Conservation (phyloP, 2,888 invertebrate species). For the Apodemia duryi region DNA sequence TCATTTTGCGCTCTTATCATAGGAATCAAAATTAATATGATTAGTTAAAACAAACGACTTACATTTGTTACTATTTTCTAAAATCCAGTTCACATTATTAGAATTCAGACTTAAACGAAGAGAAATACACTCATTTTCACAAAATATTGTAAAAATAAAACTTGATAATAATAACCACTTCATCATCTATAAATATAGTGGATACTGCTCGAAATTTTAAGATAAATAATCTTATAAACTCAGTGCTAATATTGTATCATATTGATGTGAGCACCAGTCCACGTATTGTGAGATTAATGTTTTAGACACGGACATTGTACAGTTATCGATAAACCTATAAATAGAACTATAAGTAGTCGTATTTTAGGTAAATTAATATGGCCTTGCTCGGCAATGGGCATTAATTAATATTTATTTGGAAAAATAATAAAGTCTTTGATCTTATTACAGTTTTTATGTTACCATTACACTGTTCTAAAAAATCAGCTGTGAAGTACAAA, state of each 20-base stretch:
- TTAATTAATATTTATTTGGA: background rate
- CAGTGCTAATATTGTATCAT: background rate
- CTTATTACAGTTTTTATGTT: no score
- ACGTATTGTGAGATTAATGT: background rate
- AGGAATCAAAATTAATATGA: no score
- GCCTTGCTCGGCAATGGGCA: background rate
- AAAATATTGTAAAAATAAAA: constrained; percentile 19
- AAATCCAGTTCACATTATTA: constrained; percentile 45
- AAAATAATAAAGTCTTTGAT: no score
- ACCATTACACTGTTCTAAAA: no score
- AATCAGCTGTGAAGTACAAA: no score
- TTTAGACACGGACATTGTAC: background rate
- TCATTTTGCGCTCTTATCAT: no score
- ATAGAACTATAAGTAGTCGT: background rate
- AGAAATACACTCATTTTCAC: constrained; percentile 19
- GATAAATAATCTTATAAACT: background rate
- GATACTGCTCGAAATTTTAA: background rate
- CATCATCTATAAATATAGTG: background rate
- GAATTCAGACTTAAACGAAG: constrained; percentile 31
- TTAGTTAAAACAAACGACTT: constrained; percentile 39
- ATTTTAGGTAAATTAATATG: background rate
- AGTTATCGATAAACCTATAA: background rate
- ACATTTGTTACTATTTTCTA: constrained; percentile 62
- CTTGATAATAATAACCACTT: constrained; percentile 7
- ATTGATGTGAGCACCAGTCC: background rate